These are phyloP conservation scores for Kuschelorhynchus macadamiae DNA, from an alignment of 2,888 invertebrate genomes.

Conservation along the genomic window DNA sequence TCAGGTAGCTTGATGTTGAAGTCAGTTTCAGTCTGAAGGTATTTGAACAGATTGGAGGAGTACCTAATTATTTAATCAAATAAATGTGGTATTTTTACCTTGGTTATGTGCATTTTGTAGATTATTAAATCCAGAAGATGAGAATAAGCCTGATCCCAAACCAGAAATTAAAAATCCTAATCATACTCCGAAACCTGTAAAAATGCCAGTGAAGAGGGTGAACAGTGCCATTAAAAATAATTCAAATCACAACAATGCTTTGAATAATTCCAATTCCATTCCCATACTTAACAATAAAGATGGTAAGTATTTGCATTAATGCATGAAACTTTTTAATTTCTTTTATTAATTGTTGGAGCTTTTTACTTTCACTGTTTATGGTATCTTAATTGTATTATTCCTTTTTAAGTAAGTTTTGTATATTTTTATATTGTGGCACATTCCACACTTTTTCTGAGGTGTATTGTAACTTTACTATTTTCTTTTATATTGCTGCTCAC, in stretches of 20 bases:
- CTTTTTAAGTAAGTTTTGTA: too few relatives aligned
- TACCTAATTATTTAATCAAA: too few relatives aligned
- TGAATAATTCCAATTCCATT: conserved; percentile 76
- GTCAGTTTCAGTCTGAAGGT: too few relatives aligned
- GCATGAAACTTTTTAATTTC: neutral
- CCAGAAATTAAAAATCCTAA: conserved; percentile 36
- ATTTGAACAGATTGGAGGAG: too few relatives aligned
- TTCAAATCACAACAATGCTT: conserved; percentile 70
- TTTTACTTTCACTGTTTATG: too few relatives aligned
- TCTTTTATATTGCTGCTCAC: too few relatives aligned
- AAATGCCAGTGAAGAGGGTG: conserved; percentile 14
- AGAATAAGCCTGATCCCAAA: conserved; percentile 25
- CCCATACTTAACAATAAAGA: conserved; percentile 68
- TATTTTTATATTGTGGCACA: too few relatives aligned
- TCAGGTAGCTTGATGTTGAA: too few relatives aligned
- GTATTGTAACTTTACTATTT: too few relatives aligned
- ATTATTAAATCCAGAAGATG: conserved; percentile 32
- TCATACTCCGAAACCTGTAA: conserved; percentile 33
- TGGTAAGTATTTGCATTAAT: conserved; percentile 17
- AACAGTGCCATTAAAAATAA: conserved; percentile 55
- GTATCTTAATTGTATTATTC: too few relatives aligned
- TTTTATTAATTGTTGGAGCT: neutral
- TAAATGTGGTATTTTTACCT: too few relatives aligned
- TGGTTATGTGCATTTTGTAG: conserved; percentile 18
- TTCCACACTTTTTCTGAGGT: too few relatives aligned